These are phyloP conservation scores for Achlya flavicornis DNA, from an alignment of 2,888 invertebrate species.

Conservation along the genomic window DNA sequence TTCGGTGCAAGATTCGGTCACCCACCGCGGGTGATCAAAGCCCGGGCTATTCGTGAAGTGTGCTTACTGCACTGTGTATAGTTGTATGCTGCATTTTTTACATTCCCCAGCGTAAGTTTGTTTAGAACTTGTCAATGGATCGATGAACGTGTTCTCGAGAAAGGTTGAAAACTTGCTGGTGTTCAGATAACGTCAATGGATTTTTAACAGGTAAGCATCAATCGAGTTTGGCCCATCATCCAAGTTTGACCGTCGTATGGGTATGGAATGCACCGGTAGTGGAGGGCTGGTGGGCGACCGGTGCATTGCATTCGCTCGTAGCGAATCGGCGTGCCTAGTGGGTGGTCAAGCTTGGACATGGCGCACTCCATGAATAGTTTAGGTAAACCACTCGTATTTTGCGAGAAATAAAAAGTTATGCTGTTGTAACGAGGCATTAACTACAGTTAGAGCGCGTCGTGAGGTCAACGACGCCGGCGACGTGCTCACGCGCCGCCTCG, in stretches of 20 bases:
- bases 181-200: conserved; percentile 55
- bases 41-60: background rate
- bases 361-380: background rate
- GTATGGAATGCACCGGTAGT: conserved; percentile 51
- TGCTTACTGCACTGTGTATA: conserved; percentile 8
- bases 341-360: background rate
- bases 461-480: conserved; percentile 36
- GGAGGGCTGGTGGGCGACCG: conserved; percentile 27
- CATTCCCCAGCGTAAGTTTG: conserved; percentile 1
- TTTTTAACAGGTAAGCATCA: conserved; percentile 64
- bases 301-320: conserved; percentile 20
- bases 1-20: background rate
- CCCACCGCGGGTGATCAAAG: conserved; percentile 3
- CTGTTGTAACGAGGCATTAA: conserved; percentile 17
- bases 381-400: background rate
- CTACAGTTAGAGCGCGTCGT: conserved; percentile 29
- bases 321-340: conserved; percentile 17
- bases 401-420: background rate
- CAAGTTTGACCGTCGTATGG: conserved; percentile 36
- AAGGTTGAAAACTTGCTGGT: conserved; percentile 18
- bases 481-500: conserved; percentile 15
- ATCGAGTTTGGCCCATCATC: conserved; percentile 21
- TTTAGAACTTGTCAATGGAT: conserved; percentile 7
- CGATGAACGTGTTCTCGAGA: conserved; percentile 3
- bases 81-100: conserved; percentile 14